These are phyloP conservation scores for Euglossa dilemma DNA, from an alignment of 1,140 invertebrate genomes.

Conservation along the genomic window DNA sequence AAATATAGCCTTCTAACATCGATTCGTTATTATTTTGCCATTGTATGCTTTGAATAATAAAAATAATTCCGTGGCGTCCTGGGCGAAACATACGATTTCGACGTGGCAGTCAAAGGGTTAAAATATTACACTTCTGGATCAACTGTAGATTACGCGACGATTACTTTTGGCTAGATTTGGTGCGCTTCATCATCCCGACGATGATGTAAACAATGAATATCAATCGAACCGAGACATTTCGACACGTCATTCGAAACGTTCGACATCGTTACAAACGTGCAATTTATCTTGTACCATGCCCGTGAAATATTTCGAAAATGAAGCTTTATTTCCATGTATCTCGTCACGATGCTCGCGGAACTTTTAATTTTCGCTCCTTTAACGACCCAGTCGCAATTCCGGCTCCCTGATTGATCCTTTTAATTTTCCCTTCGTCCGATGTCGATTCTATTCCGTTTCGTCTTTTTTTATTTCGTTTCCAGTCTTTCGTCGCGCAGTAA, in stretches of 20 bases:
- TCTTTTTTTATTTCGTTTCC: neutral
- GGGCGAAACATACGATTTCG: no score
- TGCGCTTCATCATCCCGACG: neutral
- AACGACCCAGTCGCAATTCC: neutral
- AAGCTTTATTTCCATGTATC: neutral
- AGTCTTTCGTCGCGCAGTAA: neutral
- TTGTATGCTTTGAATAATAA: no score
- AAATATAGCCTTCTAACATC: no score
- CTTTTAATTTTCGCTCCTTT: neutral
- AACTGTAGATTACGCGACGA: no score
- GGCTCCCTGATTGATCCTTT: neutral
- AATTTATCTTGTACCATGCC: neutral
- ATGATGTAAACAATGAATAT: neutral
- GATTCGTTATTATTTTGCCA: no score
- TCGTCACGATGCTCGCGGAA: neutral
- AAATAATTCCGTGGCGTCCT: no score
- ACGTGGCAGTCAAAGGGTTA: no score
- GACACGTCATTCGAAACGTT: neutral
- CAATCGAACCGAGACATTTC: neutral
- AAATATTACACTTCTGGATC: no score
- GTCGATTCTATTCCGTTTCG: neutral
- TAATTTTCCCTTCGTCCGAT: neutral
- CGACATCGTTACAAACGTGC: neutral
- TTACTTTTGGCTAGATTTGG: no score
- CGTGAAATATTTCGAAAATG: neutral